Base-by-base conservation (phyloP, 1,140 invertebrate genomes). In the Drosophila nasuta region DNA sequence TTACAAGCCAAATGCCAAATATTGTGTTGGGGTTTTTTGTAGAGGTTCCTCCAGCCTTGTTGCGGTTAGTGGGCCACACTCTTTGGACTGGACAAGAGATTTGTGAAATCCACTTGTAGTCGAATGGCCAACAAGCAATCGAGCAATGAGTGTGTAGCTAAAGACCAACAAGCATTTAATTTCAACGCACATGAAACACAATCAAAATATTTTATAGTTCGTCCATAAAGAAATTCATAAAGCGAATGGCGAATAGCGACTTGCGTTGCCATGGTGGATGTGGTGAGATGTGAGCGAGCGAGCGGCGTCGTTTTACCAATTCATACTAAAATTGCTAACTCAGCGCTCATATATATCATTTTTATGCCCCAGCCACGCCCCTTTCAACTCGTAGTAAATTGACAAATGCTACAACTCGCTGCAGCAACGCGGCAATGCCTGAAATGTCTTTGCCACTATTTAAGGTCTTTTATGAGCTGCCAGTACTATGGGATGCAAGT, bases 401-500 rank as follows among this genome's bases (percentile, higher is more conserved):
- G 88, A 91, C 88, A 91, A 91, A 91, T 91, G 87, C 77, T 79
- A 57, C 72, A 64, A 72, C 28, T 43, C 58, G 25, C 43, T 46
- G 69, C 74, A 43, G 57, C 74, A 77, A 28, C 66, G 48, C 77
- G 64, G 69, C 69, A 81, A 75, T 75, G 75, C 75, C 79, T 82
- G 76, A 91, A 86, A 91, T 91, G 87, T 91, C 88, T 91, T 87
- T 91, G 88, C 82, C 82, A 91, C 86, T 89, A 89, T 89, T 89
- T 89, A 90, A 90, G 86, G 75, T 89, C 78, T 78, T 72, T 81
- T 82, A 77, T 68, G 80, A 64, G 77, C 65, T 59, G 74, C 68
- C 65, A 41, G 33, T 13, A 8, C 38, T 65, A 20, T 65, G 63
- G 51, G 15, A 59, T 56, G 56, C 45, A 63, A 62, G 45, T 63